These are phyloP conservation scores for Scaptomyza reducta DNA, from an alignment of 2,888 invertebrate genomes.

Conservation along the genomic window DNA sequence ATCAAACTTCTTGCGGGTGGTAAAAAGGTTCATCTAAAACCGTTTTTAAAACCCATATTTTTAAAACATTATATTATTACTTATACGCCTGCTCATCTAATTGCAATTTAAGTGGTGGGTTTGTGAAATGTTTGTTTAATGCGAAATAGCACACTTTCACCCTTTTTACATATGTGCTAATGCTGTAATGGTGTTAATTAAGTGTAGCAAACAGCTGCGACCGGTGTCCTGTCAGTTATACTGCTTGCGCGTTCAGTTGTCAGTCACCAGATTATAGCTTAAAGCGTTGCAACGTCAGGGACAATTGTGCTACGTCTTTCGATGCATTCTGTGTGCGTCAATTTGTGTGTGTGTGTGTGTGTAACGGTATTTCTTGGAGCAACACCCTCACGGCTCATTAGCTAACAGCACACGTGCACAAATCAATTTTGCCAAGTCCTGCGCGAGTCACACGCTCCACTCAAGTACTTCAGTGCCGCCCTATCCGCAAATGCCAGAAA, in stretches of 20 bases:
- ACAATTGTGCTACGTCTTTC: slow-evolving; percentile 36
- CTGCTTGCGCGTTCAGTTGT: slow-evolving; percentile 12
- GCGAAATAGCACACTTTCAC: neutral
- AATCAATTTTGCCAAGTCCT: slow-evolving; percentile 68
- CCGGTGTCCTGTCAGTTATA: slow-evolving; percentile 18
- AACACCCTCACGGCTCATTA: slow-evolving; percentile 60
- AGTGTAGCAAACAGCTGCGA: slow-evolving; percentile 37
- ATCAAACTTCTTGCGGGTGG: no score
- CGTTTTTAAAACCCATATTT: no score
- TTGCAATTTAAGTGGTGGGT: neutral
- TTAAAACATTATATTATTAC: no score
- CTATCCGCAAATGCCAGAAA: slow-evolving; percentile 28
- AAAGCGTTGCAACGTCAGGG: slow-evolving; percentile 35
- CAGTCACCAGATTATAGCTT: slow-evolving; percentile 29
- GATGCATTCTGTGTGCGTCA: slow-evolving; percentile 22
- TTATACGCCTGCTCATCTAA: neutral
- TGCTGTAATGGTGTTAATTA: slow-evolving; percentile 69
- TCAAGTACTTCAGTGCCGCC: slow-evolving; percentile 32
- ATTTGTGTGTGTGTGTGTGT: slow-evolving; percentile 1
- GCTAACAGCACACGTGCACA: slow-evolving; percentile 74
- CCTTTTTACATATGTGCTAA: slow-evolving; percentile 45
- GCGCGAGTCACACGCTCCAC: slow-evolving; percentile 27
- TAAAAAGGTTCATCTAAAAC: no score
- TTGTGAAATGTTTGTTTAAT: neutral
- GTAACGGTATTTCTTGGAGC: slow-evolving; percentile 16